Evolutionary conservation across 2,888 invertebrate genomes (phyloP).

Genomic region (Ctenicera cuprea): DNA sequence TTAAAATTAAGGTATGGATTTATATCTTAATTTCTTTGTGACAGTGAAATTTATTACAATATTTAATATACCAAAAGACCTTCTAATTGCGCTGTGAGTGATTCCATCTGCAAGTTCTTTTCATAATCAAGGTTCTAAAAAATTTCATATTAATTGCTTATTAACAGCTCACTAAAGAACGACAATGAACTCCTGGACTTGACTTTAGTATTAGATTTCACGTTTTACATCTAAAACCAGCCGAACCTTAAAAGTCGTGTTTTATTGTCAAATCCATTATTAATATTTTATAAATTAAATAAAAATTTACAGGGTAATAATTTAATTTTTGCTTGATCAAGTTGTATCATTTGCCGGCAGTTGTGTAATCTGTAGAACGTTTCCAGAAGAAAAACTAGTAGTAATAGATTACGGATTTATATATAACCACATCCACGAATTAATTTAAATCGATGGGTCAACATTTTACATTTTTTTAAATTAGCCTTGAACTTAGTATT

Average conservation of each 20-base stretch:
- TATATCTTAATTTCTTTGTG: too few species aligned
- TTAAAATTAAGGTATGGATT: too few species aligned
- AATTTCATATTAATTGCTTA: conserved; percentile 4
- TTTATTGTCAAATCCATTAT: not conserved
- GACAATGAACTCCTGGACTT: conserved; percentile 33
- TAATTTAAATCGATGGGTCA: conserved; percentile 19
- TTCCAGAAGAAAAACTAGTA: conserved; percentile 18
- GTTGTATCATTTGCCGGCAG: not conserved
- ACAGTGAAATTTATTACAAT: too few species aligned
- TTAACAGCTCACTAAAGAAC: not conserved
- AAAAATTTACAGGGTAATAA: not conserved
- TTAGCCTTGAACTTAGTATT: not conserved
- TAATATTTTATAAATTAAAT: conserved; percentile 8
- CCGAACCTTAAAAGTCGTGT: not conserved
- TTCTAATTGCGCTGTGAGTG: not conserved
- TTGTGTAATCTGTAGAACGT: not conserved
- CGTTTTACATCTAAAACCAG: not conserved
- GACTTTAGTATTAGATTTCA: conserved; percentile 24
- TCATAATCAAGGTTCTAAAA: conserved; percentile 1
- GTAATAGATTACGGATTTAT: conserved; percentile 14
- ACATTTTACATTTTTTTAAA: not conserved
- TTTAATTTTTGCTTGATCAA: not conserved
- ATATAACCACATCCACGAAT: not conserved
- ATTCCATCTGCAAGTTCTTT: not conserved
- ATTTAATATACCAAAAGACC: not conserved